These are phyloP conservation scores for Cyclura pinguis DNA, from an alignment of 2,797 vertebrate genomes.

Conservation along the genomic window DNA sequence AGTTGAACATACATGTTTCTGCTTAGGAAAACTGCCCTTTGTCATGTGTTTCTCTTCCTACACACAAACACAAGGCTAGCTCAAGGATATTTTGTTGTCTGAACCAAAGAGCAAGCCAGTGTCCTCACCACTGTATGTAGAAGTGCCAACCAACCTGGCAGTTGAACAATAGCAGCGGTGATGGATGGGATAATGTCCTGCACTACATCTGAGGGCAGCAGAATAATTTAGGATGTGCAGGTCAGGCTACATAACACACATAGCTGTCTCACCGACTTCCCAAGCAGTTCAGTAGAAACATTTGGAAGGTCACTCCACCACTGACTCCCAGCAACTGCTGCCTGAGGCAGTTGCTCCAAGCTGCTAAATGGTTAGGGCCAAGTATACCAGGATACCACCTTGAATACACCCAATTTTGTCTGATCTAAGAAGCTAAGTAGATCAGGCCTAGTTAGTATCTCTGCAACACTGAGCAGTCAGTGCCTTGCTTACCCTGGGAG, in stretches of 20 bases:
- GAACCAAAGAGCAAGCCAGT: background rate
- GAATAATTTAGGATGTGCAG: background rate
- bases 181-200: background rate
- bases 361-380: too few relatives aligned
- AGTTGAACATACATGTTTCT: constrained; percentile 10
- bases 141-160: background rate
- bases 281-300: background rate
- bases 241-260: background rate
- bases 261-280: background rate
- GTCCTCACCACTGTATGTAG: too few relatives aligned
- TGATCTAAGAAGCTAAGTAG: too few relatives aligned
- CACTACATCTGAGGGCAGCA: background rate
- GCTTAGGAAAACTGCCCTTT: background rate
- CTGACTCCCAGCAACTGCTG: background rate
- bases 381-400: too few relatives aligned
- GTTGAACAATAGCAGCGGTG: too few relatives aligned
- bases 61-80: background rate
- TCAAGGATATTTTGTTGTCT: background rate
- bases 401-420: too few relatives aligned
- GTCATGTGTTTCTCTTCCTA: background rate
- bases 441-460: too few relatives aligned
- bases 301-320: too few relatives aligned
- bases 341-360: background rate
- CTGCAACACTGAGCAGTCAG: too few relatives aligned
- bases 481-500: too few relatives aligned